Conservation (phyloP, 92 coral and sea anemone genomes). For the Actinernus sp. region DNA sequence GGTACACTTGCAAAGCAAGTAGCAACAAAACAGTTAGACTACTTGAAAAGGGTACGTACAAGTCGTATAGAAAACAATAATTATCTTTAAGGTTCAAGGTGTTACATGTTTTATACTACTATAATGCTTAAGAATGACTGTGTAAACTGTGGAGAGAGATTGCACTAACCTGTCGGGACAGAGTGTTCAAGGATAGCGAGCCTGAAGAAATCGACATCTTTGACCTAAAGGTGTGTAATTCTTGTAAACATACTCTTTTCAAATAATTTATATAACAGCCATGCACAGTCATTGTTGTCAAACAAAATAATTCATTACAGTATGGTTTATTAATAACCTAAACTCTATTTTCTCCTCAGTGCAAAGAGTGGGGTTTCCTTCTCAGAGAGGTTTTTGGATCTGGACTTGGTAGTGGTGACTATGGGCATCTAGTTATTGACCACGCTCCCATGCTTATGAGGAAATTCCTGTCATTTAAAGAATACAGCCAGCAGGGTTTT, state of each 20-base stretch:
- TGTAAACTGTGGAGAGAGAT: constrained; percentile 26
- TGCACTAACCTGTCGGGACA: not conserved
- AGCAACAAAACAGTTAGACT: too few relatives aligned
- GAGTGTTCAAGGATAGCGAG: constrained; percentile 19
- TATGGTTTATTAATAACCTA: too few relatives aligned
- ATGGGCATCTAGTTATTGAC: constrained; percentile 38
- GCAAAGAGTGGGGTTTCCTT: constrained; percentile 10
- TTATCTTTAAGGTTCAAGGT: too few relatives aligned
- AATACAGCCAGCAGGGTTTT: constrained; percentile 52
- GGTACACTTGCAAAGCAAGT: too few relatives aligned
- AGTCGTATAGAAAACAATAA: too few relatives aligned
- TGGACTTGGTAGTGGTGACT: constrained; percentile 38
- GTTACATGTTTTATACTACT: too few relatives aligned
- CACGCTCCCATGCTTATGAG: constrained; percentile 52
- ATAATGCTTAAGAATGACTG: not conserved
- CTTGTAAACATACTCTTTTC: not conserved
- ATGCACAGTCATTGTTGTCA: too few relatives aligned
- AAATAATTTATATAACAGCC: not conserved
- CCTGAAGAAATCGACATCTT: constrained; percentile 24
- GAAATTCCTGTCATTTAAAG: constrained; percentile 34
- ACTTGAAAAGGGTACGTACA: not conserved
- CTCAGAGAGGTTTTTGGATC: constrained; percentile 22
- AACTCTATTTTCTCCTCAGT: not conserved
- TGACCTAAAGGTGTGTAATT: constrained; percentile 19
- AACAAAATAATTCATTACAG: too few relatives aligned